phyloP scores from a whole-genome alignment of 2,113 vertebrate genomes.

The Condylura cristata region DNA sequence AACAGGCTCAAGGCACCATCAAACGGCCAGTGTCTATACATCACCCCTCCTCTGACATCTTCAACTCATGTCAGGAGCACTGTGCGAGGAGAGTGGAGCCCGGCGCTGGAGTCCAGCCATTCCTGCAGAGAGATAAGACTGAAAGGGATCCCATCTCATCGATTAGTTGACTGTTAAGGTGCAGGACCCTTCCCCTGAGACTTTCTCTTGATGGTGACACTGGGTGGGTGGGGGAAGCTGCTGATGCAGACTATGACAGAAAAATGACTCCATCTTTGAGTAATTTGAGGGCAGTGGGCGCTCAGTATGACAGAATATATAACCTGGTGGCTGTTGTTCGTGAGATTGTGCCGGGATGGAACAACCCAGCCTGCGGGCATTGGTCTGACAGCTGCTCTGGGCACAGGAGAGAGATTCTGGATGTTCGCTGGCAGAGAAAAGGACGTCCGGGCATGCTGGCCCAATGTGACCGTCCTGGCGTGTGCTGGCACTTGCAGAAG shows the following conservation, averaged over 20 bases:
- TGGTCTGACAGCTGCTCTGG: slow-evolving; percentile 73
- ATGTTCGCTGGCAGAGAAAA: slow-evolving; percentile 72
- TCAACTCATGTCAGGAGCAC: neutral
- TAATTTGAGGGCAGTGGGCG: slow-evolving; percentile 72
- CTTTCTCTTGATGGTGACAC: slow-evolving; percentile 76
- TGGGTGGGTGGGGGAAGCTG: slow-evolving; percentile 53
- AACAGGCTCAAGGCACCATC: neutral
- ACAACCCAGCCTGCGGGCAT: slow-evolving; percentile 65
- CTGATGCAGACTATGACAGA: slow-evolving; percentile 64
- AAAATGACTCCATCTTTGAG: slow-evolving; percentile 76
- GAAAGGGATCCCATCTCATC: neutral
- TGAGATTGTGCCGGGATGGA: slow-evolving; percentile 76
- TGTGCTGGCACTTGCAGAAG: neutral
- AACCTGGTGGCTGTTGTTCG: slow-evolving; percentile 81
- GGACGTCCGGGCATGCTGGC: slow-evolving; percentile 74
- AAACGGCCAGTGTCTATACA: neutral
- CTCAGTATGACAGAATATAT: slow-evolving; percentile 62
- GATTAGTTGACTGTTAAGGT: slow-evolving; percentile 72
- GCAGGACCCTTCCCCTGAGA: slow-evolving; percentile 57
- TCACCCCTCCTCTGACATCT: neutral
- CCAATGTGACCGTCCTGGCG: neutral
- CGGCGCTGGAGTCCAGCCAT: slow-evolving; percentile 5
- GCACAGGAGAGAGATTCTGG: slow-evolving; percentile 68
- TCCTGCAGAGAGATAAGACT: neutral
- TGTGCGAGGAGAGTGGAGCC: neutral